A percentile compares a stretch with the other conserved stretches of the same genome.
Conservation (phyloP, 2,113 vertebrate species). For the Trochalopteron elliotii region DNA sequence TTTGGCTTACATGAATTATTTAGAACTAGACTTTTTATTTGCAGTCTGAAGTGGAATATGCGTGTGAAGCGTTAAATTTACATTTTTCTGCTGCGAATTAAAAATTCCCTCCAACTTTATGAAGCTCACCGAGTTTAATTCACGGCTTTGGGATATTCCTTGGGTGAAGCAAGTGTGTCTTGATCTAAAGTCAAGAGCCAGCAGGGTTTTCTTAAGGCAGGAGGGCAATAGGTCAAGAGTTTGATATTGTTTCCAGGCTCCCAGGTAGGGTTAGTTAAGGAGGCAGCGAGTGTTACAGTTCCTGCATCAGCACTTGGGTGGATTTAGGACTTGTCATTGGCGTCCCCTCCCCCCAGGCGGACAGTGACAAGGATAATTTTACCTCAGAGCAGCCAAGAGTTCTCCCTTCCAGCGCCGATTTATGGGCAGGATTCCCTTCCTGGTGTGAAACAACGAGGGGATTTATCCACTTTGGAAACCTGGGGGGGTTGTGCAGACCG, state of each 20-base stretch:
- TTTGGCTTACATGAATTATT: conserved; percentile 14
- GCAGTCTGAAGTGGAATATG: conserved; percentile 17
- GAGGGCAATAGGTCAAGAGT: background rate
- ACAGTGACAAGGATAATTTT: conserved; percentile 37
- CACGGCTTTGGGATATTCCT: background rate
- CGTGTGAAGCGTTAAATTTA: background rate
- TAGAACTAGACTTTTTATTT: conserved; percentile 33
- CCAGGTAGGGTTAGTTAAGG: background rate
- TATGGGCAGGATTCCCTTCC: background rate
- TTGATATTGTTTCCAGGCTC: background rate
- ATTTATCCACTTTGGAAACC: background rate
- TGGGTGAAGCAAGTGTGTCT: background rate
- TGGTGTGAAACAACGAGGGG: background rate
- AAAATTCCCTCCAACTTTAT: background rate
- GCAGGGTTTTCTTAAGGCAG: background rate
- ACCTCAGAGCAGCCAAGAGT: conserved; percentile 9
- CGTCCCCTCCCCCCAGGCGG: background rate
- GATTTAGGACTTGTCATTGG: conserved; percentile 1
- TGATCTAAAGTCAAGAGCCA: background rate
- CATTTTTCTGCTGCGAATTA: conserved; percentile 18
- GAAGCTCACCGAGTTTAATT: background rate
- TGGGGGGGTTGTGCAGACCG: background rate
- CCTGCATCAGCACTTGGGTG: background rate
- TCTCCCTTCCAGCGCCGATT: background rate
- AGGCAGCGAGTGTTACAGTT: background rate